Base-by-base conservation (phyloP, 2,113 vertebrate genomes). In the Pipa parva region DNA sequence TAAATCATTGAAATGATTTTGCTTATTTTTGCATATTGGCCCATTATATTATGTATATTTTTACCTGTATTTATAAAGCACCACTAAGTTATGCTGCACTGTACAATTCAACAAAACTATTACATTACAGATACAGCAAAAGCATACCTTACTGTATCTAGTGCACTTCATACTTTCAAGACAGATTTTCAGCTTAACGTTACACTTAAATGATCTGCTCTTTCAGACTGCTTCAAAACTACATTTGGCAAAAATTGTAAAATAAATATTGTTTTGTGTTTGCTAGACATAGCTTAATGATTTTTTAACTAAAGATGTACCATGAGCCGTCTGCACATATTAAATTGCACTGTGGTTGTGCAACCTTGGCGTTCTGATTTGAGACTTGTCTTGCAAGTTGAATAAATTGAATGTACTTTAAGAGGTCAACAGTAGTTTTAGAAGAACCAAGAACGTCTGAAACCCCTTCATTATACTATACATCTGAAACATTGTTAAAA, bases 261-360 rank as follows among this genome's bases (percentile, higher is more conserved):
- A 31, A 24, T 50, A 28, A 59, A 67, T 58, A 59, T 59, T 67
- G 54, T 18, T 67, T 67, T 67, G 28, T 58, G 55, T 36, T 59
- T 58, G 56, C 64, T 55, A 67, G 64, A 67, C 64, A 67, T 28
- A 50, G 20, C 55, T 13, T 50, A 67, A 67, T 22, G 42, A 58
- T 59, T 58, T 59, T 21, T 67, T 50, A 67, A 29, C 28, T 48
- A 50, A 48, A 42, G 42, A 49, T 36, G 27, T 59, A 42, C 55
- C 37, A 49, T 49, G 64, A 59, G 49, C 39, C 59, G 64, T 67
- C 64, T 67, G 64, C 39, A 67, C 55, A 59, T 17, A 67, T 49
- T 31, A 18, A 29, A 67, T 58, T 9, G 42, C 18, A 3, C 18
- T 12, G 42, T 17, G 1, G 42, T 46, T 66, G 54, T 58, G 52